phyloP scores from a whole-genome alignment of 2,113 vertebrate genomes.

The Muntiacus reevesi region DNA sequence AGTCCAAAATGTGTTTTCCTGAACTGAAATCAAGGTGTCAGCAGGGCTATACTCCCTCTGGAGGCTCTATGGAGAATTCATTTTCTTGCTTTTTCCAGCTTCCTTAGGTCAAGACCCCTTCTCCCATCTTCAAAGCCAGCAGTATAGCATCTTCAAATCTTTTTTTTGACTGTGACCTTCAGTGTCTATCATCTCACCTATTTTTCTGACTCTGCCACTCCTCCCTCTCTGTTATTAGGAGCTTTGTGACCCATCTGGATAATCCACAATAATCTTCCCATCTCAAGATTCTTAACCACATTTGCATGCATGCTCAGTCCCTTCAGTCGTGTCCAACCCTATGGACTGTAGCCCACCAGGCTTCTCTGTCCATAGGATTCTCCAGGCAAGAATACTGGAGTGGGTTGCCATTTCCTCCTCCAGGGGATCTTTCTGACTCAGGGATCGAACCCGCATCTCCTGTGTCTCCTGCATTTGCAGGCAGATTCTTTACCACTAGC shows the following conservation, averaged over 20 bases:
- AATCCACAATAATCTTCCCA: background rate
- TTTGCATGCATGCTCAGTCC: background rate
- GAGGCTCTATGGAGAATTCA: background rate
- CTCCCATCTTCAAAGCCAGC: background rate
- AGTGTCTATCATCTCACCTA: background rate
- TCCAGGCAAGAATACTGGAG: background rate
- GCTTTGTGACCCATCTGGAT: background rate
- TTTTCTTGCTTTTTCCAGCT: background rate
- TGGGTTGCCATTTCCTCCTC: background rate
- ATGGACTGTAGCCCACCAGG: background rate
- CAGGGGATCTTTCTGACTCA: background rate
- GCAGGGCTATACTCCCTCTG: background rate
- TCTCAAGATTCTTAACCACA: background rate
- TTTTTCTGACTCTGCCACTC: background rate
- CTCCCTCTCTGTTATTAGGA: background rate
- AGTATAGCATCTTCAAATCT: background rate
- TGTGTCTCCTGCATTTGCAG: background rate
- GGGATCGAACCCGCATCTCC: background rate
- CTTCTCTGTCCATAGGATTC: background rate
- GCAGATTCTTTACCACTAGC: background rate
- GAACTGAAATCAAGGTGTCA: background rate
- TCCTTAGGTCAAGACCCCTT: background rate
- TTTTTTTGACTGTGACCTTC: background rate
- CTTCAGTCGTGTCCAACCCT: background rate
- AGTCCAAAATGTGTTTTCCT: background rate